Evolutionary conservation across 2,888 invertebrate genomes (phyloP).

Genomic region (Epistrophe eligans): DNA sequence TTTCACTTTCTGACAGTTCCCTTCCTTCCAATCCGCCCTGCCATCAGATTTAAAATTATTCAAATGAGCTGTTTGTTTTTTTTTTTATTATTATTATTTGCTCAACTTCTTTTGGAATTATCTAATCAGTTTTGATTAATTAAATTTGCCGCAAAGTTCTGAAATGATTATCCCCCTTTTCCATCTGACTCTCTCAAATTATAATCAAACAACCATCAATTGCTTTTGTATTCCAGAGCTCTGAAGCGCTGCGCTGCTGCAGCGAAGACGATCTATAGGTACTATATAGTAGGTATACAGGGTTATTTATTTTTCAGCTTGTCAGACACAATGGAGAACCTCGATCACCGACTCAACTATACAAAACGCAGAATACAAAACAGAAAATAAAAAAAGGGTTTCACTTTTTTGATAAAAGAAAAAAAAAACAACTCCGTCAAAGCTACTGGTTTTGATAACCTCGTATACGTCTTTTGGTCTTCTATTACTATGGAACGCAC

Average conservation of each 20-base stretch:
- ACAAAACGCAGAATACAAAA: slow-evolving; percentile 1
- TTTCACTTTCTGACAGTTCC: neutral
- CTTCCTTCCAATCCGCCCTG: no score
- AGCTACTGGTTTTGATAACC: slow-evolving; percentile 68
- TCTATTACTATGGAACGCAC: slow-evolving; percentile 52
- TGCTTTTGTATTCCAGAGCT: neutral
- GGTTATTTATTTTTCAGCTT: slow-evolving; percentile 31
- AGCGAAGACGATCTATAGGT: slow-evolving; percentile 42
- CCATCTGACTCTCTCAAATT: slow-evolving; percentile 31
- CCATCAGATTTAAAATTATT: neutral
- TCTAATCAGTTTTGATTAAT: slow-evolving; percentile 71
- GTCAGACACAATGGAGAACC: slow-evolving; percentile 51
- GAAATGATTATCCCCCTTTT: slow-evolving; percentile 26
- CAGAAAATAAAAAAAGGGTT: slow-evolving; percentile 60
- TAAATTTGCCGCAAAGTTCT: slow-evolving; percentile 60
- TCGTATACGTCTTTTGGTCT: slow-evolving; percentile 28
- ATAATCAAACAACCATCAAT: slow-evolving; percentile 55
- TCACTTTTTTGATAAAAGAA: slow-evolving; percentile 69
- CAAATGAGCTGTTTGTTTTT: neutral
- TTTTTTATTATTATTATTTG: no score
- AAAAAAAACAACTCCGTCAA: slow-evolving; percentile 47
- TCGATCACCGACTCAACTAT: slow-evolving; percentile 1
- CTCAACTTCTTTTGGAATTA: slow-evolving; percentile 54
- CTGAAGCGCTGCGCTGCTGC: neutral
- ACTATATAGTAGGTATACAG: slow-evolving; percentile 9